Conservation (phyloP, 2,888 invertebrate species). For the Ornithoptera priamus region DNA sequence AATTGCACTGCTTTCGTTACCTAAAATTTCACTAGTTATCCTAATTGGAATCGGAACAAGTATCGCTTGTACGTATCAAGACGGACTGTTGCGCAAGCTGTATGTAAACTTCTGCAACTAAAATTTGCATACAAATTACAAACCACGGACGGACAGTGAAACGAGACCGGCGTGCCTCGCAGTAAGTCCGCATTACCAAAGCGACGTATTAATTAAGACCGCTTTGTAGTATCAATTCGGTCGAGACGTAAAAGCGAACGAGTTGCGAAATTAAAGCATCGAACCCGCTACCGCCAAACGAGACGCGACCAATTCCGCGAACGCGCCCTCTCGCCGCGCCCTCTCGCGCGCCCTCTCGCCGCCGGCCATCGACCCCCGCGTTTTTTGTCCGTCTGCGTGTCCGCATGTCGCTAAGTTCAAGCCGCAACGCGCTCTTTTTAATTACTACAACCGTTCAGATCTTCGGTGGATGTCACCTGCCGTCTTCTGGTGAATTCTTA, state of each 20-base stretch:
- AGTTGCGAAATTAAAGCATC: constrained; percentile 3
- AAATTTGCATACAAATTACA: no score
- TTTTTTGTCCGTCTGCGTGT: constrained; percentile 37
- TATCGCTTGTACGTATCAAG: no score
- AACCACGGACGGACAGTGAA: no score
- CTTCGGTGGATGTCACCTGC: no score
- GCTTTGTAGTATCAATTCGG: constrained; percentile 5
- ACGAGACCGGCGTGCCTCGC: background rate
- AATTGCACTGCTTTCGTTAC: no score
- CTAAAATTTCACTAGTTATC: no score
- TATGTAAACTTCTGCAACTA: no score
- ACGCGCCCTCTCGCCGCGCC: constrained; percentile 9
- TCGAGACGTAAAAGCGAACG: constrained; percentile 18
- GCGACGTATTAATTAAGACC: constrained; percentile 11
- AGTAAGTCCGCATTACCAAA: background rate
- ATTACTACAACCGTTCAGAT: constrained; percentile 6
- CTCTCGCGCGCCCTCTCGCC: constrained; percentile 1
- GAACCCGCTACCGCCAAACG: constrained; percentile 20
- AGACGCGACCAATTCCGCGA: constrained; percentile 19
- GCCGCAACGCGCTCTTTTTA: constrained; percentile 1
- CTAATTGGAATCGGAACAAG: no score
- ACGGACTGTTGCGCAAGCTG: no score
- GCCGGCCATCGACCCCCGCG: constrained; percentile 35
- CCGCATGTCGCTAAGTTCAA: constrained; percentile 31
- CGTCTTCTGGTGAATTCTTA: no score